Conservation (phyloP, 2,797 vertebrate species). For the Furcifer pardalis region DNA sequence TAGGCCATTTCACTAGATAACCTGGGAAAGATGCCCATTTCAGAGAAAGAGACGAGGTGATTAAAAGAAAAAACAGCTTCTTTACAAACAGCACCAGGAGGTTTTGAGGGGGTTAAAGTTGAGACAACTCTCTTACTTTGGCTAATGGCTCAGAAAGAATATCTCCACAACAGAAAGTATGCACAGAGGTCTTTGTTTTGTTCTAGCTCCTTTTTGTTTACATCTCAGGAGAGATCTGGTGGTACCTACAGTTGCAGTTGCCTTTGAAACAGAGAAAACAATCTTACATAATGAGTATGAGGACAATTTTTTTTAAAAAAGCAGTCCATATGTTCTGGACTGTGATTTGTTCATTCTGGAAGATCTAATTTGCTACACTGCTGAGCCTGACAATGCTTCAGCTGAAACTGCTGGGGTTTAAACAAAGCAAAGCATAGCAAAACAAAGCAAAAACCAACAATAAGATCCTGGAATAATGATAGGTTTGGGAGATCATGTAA, state of each 20-base stretch:
- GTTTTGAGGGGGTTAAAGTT: too few relatives aligned
- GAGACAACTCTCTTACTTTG: too few relatives aligned
- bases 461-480: slow-evolving; percentile 54
- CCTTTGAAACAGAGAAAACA: not conserved
- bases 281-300: not conserved
- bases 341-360: slow-evolving; percentile 37
- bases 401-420: slow-evolving; percentile 34
- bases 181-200: not conserved
- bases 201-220: not conserved
- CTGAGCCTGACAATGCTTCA: slow-evolving; percentile 39
- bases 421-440: slow-evolving; percentile 12
- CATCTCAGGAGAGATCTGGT: not conserved
- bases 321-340: slow-evolving; percentile 11
- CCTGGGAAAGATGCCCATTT: too few relatives aligned
- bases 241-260: not conserved
- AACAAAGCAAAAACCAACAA: slow-evolving; percentile 14
- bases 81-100: too few relatives aligned
- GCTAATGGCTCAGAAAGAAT: not conserved
- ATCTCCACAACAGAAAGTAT: slow-evolving; percentile 6
- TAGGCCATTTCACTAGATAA: too few relatives aligned
- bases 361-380: slow-evolving; percentile 58
- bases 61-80: too few relatives aligned
- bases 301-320: not conserved
- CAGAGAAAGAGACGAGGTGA: too few relatives aligned
- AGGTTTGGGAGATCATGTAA: slow-evolving; percentile 49